Base-by-base conservation (phyloP, 2,888 invertebrate species). In the Plagiodera versicolora region DNA sequence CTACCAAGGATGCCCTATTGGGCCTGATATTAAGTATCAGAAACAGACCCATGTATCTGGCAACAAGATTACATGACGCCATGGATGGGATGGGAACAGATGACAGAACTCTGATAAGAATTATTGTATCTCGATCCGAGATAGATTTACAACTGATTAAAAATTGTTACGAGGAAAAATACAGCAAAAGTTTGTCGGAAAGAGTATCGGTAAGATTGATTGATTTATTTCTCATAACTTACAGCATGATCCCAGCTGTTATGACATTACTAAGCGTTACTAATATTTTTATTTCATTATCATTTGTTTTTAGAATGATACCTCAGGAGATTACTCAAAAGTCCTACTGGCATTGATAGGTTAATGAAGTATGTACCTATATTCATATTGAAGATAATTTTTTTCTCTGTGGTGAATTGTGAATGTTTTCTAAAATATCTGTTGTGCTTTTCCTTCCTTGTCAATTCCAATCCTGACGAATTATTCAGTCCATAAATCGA, bases 251-350 rank as follows among this genome's bases (percentile, higher is more conserved):
- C 30, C 14, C 9, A 2, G 17, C 11, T 48, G n/a, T 14, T 5
- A 16, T 48, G 3, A 48, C 19, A 48, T 6, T 19, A 17, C 8
- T 8, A 5, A 18, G 14, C 48, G 14, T 19, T 47, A 51, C 47
- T 16, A 45, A 16, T 47, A 45, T 18, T 56, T 60, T 61, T 50
- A 57, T 60, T 50, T 54, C 46, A 50, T 55, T 11, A 20, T 53
- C 44, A 6, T 59, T 56, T 55, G 10, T 77, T 88, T 90, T 78
- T 88, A 94, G 92, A 92, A 88, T 77, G 94, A 95, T 83, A 93
- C 93, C 69, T 92, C 93, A 76, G 95, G 95, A 75, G 92, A 95
- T 85, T 95, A 94, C 87, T 93, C 89, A 85, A 90, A 90, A 84
- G 88, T 92, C 75, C 87, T 95, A 78, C 86, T 94, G 81, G 89